Conservation (phyloP, 2,888 invertebrate species). For the Harpalus rubripes region DNA sequence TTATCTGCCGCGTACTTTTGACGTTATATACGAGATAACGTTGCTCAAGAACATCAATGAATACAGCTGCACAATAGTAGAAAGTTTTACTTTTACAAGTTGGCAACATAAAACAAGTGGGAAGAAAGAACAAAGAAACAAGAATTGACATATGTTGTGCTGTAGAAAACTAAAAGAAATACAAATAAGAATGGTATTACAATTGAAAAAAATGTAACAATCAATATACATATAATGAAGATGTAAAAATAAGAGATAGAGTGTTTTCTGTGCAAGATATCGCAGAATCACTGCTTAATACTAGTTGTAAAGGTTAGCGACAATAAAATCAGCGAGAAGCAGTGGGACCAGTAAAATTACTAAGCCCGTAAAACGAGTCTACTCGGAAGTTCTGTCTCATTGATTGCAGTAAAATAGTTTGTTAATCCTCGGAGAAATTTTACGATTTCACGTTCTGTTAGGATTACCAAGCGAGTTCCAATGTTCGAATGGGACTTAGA, state of each 20-base stretch:
- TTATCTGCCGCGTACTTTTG: slow-evolving; percentile 13
- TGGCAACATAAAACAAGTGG: too few relatives aligned
- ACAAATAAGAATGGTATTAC: too few relatives aligned
- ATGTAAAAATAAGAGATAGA: not conserved
- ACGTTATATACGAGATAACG: slow-evolving; percentile 7
- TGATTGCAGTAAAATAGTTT: slow-evolving; percentile 54
- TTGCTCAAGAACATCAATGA: too few relatives aligned
- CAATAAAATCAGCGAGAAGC: slow-evolving; percentile 39
- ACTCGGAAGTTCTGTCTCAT: slow-evolving; percentile 31
- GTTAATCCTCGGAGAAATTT: slow-evolving; percentile 38
- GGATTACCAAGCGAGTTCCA: slow-evolving; percentile 34
- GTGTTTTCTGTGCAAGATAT: not conserved
- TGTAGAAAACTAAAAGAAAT: too few relatives aligned
- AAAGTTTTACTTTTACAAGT: too few relatives aligned
- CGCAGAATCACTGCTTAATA: not conserved
- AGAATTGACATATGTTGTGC: too few relatives aligned
- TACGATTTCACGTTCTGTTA: slow-evolving; percentile 27
- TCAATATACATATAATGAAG: too few relatives aligned
- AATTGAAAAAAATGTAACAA: too few relatives aligned
- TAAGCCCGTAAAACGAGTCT: slow-evolving; percentile 25
- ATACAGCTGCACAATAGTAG: too few relatives aligned
- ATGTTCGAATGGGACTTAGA: slow-evolving; percentile 10
- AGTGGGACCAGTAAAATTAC: not conserved
- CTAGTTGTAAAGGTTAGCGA: not conserved
- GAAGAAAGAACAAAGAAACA: too few relatives aligned